Conservation (phyloP, 2,888 invertebrate species). For the Stomorhina lunata region DNA sequence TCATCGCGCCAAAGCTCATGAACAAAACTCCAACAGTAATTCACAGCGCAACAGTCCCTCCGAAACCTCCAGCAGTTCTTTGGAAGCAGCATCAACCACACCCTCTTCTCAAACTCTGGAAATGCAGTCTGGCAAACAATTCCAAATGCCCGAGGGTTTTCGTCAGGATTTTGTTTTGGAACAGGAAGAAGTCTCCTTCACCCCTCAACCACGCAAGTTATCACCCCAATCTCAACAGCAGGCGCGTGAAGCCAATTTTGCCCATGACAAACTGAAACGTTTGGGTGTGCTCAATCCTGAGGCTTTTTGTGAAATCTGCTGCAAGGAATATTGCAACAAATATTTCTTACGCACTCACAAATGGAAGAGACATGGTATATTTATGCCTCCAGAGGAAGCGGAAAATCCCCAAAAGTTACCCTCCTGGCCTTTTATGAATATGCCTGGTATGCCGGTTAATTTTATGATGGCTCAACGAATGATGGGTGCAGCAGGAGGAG, state of each 20-base stretch:
- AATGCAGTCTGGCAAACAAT: conserved; percentile 65
- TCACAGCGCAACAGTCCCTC: conserved; percentile 66
- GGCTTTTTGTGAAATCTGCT: conserved; percentile 96
- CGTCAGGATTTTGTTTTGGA: conserved; percentile 79
- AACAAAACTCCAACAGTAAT: conserved; percentile 72
- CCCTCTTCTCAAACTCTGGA: conserved; percentile 14
- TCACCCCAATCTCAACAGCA: conserved; percentile 84
- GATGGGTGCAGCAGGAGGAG: conserved; percentile 69
- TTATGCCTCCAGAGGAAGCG: conserved; percentile 82
- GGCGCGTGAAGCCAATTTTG: conserved; percentile 86
- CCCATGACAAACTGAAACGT: conserved; percentile 86
- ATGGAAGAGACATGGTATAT: conserved; percentile 94
- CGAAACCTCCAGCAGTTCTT: conserved; percentile 44
- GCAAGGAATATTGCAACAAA: conserved; percentile 95
- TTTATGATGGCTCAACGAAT: conserved; percentile 82
- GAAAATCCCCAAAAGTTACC: conserved; percentile 69
- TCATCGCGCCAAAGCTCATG: conserved; percentile 86
- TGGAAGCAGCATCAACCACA: conserved; percentile 12
- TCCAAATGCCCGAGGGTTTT: conserved; percentile 79
- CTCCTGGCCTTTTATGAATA: conserved; percentile 81
- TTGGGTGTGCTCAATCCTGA: conserved; percentile 92
- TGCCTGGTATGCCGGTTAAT: conserved; percentile 85
- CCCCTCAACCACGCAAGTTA: conserved; percentile 82
- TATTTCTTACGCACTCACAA: conserved; percentile 96
- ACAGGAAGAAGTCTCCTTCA: conserved; percentile 80